These are phyloP conservation scores for Acrossocheilus wenchowensis DNA, from an alignment of 2,797 vertebrate species.

Conservation along the genomic window DNA sequence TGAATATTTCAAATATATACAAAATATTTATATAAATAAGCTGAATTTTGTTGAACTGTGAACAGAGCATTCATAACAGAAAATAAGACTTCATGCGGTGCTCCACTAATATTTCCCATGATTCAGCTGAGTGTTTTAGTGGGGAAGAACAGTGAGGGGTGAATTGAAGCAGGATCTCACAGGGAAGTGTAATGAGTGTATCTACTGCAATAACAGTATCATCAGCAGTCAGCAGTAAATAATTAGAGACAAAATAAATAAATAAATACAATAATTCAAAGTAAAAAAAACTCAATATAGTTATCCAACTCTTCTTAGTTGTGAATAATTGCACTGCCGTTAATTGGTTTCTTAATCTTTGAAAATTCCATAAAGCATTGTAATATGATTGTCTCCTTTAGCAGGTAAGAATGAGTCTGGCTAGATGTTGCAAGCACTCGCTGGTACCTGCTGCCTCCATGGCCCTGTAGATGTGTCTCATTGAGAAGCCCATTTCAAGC, in stretches of 20 bases:
- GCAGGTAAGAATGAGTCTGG: neutral
- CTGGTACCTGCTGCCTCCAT: constrained; percentile 85
- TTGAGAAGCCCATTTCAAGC: constrained; percentile 87
- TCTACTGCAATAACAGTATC: neutral
- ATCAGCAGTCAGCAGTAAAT: neutral
- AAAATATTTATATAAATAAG: neutral
- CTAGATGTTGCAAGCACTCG: constrained; percentile 24
- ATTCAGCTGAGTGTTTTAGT: constrained; percentile 14
- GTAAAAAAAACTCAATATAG: neutral
- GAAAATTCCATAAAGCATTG: neutral
- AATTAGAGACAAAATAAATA: neutral
- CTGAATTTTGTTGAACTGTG: neutral
- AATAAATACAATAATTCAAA: neutral
- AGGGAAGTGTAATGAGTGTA: constrained; percentile 7
- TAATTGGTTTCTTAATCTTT: neutral
- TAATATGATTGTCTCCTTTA: neutral
- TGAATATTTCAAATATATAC: neutral
- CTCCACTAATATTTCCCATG: constrained; percentile 20
- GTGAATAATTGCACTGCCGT: neutral
- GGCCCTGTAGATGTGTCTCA: constrained; percentile 86
- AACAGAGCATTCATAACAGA: neutral
- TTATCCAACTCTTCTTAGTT: neutral
- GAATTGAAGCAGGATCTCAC: constrained; percentile 15
- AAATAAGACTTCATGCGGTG: constrained; percentile 2
- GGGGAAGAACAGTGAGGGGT: constrained; percentile 17